A percentile compares a stretch with the other conserved stretches of the same genome.
Evolutionary conservation across 2,888 invertebrate species (phyloP).

Genomic region (Nebria brevicollis): DNA sequence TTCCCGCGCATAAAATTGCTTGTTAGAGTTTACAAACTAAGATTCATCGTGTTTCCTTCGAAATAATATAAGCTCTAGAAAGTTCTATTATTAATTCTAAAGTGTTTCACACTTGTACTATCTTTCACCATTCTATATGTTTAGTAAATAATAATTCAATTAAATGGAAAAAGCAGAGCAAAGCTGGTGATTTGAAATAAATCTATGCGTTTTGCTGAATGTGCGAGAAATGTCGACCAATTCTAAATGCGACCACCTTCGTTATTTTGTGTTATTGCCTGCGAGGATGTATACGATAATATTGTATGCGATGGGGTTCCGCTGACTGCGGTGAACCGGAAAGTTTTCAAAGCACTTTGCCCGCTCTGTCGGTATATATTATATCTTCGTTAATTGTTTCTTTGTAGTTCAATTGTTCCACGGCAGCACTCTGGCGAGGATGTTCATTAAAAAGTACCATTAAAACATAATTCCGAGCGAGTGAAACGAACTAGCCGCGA

Average conservation of each 20-base stretch:
- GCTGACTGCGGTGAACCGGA: constrained; percentile 39
- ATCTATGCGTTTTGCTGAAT: too few relatives aligned
- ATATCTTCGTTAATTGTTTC: constrained; percentile 63
- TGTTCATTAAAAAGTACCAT: constrained; percentile 58
- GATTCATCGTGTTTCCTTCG: too few relatives aligned
- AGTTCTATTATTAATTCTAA: too few relatives aligned
- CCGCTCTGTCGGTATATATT: constrained; percentile 56
- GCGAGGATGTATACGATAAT: constrained; percentile 45
- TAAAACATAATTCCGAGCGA: constrained; percentile 38
- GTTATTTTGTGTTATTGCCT: constrained; percentile 37
- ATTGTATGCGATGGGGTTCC: constrained; percentile 53
- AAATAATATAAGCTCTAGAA: too few relatives aligned
- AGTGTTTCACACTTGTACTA: too few relatives aligned
- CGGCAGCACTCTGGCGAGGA: constrained; percentile 55
- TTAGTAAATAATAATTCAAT: too few relatives aligned
- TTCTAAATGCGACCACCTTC: background rate
- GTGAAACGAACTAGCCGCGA: constrained; percentile 27
- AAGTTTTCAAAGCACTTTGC: constrained; percentile 26
- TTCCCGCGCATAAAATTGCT: too few relatives aligned
- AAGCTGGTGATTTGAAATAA: too few relatives aligned
- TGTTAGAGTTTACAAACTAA: too few relatives aligned
- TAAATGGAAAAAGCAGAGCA: too few relatives aligned
- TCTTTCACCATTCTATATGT: too few relatives aligned
- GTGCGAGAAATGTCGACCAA: too few relatives aligned
- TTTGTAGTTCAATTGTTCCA: constrained; percentile 59